A percentile compares a stretch with the other conserved stretches of the same genome.
Conservation (phyloP, 2,888 invertebrate genomes). For the Hirtodrosophila histrioides region DNA sequence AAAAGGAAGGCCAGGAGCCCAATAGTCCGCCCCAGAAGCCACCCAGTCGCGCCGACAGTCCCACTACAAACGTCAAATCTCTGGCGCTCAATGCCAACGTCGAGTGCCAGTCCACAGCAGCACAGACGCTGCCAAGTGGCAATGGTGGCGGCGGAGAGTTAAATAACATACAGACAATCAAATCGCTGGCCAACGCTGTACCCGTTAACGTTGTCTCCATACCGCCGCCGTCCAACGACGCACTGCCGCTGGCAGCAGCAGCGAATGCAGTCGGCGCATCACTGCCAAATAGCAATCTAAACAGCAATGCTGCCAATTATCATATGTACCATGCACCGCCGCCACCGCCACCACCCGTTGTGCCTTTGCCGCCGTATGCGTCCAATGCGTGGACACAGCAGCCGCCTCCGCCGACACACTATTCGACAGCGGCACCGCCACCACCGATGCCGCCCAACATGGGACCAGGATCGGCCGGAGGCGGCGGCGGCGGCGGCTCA, state of each 20-base stretch:
- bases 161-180: slow-evolving; percentile 80
- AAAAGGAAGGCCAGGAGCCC: slow-evolving; percentile 86
- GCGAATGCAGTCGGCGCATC: slow-evolving; percentile 29
- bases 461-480: slow-evolving; percentile 27
- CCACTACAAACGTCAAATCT: slow-evolving; percentile 70
- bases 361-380: slow-evolving; percentile 62
- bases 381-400: slow-evolving; percentile 60
- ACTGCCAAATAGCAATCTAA: slow-evolving; percentile 37
- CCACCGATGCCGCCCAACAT: slow-evolving; percentile 60
- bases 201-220: slow-evolving; percentile 43
- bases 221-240: slow-evolving; percentile 32
- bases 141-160: slow-evolving; percentile 59
- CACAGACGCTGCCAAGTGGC: slow-evolving; percentile 22
- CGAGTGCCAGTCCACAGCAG: slow-evolving; percentile 23
- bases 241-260: slow-evolving; percentile 47
- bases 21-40: slow-evolving; percentile 86
- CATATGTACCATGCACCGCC: slow-evolving; percentile 75
- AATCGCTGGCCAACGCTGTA: slow-evolving; percentile 75
- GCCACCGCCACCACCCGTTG: slow-evolving; percentile 74
- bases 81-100: slow-evolving; percentile 11
- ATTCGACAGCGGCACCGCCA: slow-evolving; percentile 48
- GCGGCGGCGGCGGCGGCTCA: slow-evolving; percentile 22
- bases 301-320: slow-evolving; percentile 54
- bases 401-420: slow-evolving; percentile 59
- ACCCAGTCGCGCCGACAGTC: slow-evolving; percentile 87